Evolutionary conservation across 2,797 vertebrate genomes (phyloP).

Genomic region (Hyperoplus lanceolatus): DNA sequence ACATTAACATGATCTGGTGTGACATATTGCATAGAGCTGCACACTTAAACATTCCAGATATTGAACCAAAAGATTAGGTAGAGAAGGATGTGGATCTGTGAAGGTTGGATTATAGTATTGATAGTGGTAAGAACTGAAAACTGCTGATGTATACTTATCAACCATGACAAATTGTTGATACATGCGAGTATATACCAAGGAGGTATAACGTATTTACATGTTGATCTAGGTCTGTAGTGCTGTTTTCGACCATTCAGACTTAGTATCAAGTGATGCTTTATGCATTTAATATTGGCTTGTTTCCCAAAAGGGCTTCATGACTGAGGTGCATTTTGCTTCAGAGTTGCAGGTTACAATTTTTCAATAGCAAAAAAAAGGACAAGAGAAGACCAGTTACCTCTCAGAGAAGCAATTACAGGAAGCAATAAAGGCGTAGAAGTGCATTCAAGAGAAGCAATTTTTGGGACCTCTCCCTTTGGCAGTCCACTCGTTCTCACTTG

Average conservation of each 20-base stretch:
- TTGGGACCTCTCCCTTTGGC: slow-evolving; percentile 77
- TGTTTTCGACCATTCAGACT: not conserved
- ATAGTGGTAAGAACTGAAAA: slow-evolving; percentile 13
- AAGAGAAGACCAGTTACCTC: slow-evolving; percentile 78
- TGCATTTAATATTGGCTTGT: slow-evolving; percentile 35
- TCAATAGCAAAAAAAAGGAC: slow-evolving; percentile 64
- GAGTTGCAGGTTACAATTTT: slow-evolving; percentile 65
- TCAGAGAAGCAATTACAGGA: slow-evolving; percentile 86
- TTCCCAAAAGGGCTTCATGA: slow-evolving; percentile 62
- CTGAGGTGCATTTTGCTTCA: slow-evolving; percentile 49
- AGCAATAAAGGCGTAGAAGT: slow-evolving; percentile 84
- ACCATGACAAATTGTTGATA: not conserved
- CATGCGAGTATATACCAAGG: not conserved
- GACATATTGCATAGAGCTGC: slow-evolving; percentile 17
- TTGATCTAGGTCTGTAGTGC: not conserved
- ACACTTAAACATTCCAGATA: slow-evolving; percentile 23
- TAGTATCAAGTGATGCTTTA: slow-evolving; percentile 2
- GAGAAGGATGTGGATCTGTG: slow-evolving; percentile 6
- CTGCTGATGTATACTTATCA: not conserved
- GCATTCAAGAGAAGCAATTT: slow-evolving; percentile 85
- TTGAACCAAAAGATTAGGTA: not conserved
- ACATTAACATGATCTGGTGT: slow-evolving; percentile 36
- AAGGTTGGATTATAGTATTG: slow-evolving; percentile 32
- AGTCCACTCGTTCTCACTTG: slow-evolving; percentile 77
- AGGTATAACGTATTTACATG: slow-evolving; percentile 1